Evolutionary conservation across 2,113 vertebrate genomes (phyloP).

Genomic region (Nymphicus hollandicus): DNA sequence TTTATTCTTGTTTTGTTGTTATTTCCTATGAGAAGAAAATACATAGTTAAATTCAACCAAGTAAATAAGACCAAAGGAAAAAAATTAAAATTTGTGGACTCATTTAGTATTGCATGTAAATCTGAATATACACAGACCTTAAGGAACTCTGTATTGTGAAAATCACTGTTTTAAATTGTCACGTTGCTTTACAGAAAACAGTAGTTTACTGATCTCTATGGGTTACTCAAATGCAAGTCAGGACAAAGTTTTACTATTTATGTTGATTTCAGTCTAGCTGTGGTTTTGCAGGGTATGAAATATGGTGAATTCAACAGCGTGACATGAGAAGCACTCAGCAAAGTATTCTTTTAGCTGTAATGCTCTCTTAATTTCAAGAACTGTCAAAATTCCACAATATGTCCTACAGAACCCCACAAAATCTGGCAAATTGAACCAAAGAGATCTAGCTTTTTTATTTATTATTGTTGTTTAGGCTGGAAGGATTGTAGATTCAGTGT

Average conservation of each 20-base stretch:
- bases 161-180: background rate
- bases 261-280: background rate
- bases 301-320: background rate
- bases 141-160: background rate
- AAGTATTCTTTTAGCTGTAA: background rate
- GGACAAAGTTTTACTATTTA: background rate
- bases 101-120: background rate
- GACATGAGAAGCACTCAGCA: background rate
- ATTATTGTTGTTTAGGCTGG: background rate
- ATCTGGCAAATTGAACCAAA: background rate
- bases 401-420: background rate
- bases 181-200: background rate
- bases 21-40: background rate
- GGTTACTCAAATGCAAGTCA: background rate
- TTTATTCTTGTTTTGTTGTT: background rate
- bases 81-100: background rate
- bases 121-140: background rate
- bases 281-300: background rate
- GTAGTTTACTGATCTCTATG: background rate
- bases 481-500: background rate
- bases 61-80: background rate
- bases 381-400: background rate
- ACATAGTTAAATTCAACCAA: background rate
- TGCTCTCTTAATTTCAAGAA: background rate
- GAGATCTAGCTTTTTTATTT: background rate